Percentiles rank a stretch among this genome's conserved stretches.
These are phyloP conservation scores for Lycocorax pyrrhopterus DNA, from an alignment of 2,113 vertebrate species.

Conservation along the genomic window DNA sequence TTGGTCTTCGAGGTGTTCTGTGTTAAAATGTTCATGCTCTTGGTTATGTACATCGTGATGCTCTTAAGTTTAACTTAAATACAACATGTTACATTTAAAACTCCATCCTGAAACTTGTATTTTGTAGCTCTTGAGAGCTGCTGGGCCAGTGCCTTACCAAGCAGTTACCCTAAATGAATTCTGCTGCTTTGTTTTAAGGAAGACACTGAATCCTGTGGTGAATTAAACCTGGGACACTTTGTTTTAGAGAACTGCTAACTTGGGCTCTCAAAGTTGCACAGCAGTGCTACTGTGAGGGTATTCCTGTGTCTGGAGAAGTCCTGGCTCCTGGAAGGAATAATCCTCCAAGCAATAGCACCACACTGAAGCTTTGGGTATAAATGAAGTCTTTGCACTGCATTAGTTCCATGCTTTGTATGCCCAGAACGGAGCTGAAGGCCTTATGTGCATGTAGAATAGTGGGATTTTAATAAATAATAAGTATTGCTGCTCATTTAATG, in stretches of 20 bases:
- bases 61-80: background rate
- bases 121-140: background rate
- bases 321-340: background rate
- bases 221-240: background rate
- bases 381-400: background rate
- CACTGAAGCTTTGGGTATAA: background rate
- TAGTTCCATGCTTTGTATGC: background rate
- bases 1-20: accelerated
- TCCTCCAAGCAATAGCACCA: background rate
- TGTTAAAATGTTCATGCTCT: background rate
- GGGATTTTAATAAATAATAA: background rate
- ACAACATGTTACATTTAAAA: background rate
- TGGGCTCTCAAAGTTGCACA: background rate
- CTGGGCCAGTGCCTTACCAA: background rate
- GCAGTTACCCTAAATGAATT: background rate
- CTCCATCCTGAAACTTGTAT: background rate
- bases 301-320: background rate
- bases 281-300: background rate
- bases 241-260: background rate
- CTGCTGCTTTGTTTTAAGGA: background rate
- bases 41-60: background rate
- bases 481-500: background rate
- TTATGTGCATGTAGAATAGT: background rate
- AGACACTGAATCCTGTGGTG: background rate
- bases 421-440: background rate